Evolutionary conservation across 2,797 vertebrate species (phyloP), one percentile per base, ranked within the genome.

Genomic region (Anolis apletophallus): DNA sequence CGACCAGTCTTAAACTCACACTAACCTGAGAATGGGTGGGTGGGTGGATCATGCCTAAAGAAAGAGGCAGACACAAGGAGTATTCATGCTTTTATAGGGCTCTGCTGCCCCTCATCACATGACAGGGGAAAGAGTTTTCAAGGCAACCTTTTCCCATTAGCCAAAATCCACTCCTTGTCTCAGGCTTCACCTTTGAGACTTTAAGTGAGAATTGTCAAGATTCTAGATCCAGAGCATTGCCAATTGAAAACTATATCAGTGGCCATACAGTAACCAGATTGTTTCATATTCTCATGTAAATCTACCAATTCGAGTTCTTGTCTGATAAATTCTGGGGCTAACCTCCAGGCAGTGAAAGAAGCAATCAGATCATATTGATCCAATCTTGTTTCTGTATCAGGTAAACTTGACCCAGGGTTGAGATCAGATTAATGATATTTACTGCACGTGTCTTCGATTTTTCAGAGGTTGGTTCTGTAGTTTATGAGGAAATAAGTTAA

Each of bases 361-460:
- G 19, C 29, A 54, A 32, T 55, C 52, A 57, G 34, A 68, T 77
- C 29, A 68, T 46, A 85, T 85, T 85, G 59, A 68, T 85, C 61
- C 23, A 68, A 19, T 69, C 32, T 78, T 78, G 59, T 55, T 78
- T 77, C 74, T 76, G 23, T 75, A n/a, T 78, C 61, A 85, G 32
- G 46, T 14, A 32, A 69, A 54, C 64, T n/a, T 40, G 64, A 69
- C 52, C 52, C 26, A n/a, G 14, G 16, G 14, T 40, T 64, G 71
- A 64, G 21, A 32, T 84, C 82, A 75, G 72, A 84, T 67, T 84
- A 64, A 84, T 76, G 46, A 26, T 61, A 67, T 76, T 76, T 76
- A 84, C 57, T 12, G 59, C n/a, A 84, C 23, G 5, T 54, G 46
- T n/a, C 57, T 67, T 75, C 29, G 40, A 76, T 76, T 84, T 84